Conservation (phyloP, 2,113 vertebrate genomes). For the Peromyscus polionotus region DNA sequence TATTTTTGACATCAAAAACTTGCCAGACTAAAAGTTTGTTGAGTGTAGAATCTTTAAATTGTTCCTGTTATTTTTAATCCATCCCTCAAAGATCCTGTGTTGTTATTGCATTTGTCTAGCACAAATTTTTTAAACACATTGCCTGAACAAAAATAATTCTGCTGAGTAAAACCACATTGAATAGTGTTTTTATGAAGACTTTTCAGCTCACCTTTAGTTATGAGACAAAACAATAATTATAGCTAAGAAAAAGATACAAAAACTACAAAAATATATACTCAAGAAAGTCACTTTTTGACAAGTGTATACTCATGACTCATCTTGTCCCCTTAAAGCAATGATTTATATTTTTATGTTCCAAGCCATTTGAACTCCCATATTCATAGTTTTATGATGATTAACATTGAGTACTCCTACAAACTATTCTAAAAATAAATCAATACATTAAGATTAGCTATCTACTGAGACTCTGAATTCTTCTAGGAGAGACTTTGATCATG, state of each 20-base stretch:
- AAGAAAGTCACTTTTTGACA: conserved; percentile 34
- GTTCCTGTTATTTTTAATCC: not conserved
- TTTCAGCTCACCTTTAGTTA: conserved; percentile 4
- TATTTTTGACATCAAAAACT: not conserved
- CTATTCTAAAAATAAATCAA: not conserved
- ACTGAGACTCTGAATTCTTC: not conserved
- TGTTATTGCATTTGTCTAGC: conserved; percentile 58
- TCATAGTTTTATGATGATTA: conserved; percentile 29
- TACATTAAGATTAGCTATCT: not conserved
- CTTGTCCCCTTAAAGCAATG: conserved; percentile 53
- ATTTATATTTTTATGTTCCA: conserved; percentile 8
- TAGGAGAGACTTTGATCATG: not conserved
- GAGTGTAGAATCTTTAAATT: conserved; percentile 5
- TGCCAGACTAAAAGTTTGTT: conserved; percentile 30
- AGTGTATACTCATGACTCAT: conserved; percentile 27
- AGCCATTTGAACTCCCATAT: not conserved
- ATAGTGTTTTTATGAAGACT: conserved; percentile 20
- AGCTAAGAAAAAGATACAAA: conserved; percentile 3
- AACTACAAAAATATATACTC: conserved; percentile 5
- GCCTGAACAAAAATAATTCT: conserved; percentile 47
- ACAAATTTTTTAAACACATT: conserved; percentile 36
- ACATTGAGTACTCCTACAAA: not conserved
- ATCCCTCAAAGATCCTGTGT: not conserved
- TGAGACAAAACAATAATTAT: not conserved
- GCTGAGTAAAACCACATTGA: conserved; percentile 22